phyloP scores from a whole-genome alignment of 2,797 vertebrate genomes.

The Phoxinus dragarum region DNA sequence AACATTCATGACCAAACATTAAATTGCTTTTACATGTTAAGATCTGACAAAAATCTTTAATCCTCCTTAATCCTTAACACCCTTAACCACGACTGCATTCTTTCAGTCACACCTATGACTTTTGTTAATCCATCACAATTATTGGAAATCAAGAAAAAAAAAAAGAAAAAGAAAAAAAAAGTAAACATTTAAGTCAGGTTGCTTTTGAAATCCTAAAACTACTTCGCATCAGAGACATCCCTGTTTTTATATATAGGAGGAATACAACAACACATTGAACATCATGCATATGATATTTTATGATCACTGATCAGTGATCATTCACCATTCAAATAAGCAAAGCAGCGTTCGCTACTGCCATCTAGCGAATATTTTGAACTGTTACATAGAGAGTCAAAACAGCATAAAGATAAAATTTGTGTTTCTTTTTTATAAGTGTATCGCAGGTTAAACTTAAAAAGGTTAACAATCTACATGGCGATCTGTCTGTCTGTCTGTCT shows the following conservation, averaged over 20 bases:
- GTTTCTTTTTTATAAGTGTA: neutral
- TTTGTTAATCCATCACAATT: neutral
- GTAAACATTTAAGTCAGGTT: neutral
- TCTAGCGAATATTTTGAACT: neutral
- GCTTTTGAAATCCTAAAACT: neutral
- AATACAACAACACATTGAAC: neutral
- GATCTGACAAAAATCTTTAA: neutral
- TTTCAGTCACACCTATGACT: conserved; percentile 10
- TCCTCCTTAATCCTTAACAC: neutral
- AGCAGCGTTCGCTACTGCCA: neutral
- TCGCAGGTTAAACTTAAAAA: neutral
- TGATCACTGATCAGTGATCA: no score
- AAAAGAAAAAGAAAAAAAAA: neutral
- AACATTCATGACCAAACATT: neutral
- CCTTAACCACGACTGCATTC: neutral
- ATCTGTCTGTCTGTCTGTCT: neutral
- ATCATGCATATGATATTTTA: neutral
- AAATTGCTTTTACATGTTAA: neutral
- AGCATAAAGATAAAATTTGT: neutral
- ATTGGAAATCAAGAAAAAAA: neutral
- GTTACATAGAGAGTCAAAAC: neutral
- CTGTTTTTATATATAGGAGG: neutral
- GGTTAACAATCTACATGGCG: neutral
- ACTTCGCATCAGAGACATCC: neutral
- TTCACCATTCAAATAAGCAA: neutral